phyloP scores from a whole-genome alignment of 2,113 vertebrate genomes.

The Ancistrus triradiatus region DNA sequence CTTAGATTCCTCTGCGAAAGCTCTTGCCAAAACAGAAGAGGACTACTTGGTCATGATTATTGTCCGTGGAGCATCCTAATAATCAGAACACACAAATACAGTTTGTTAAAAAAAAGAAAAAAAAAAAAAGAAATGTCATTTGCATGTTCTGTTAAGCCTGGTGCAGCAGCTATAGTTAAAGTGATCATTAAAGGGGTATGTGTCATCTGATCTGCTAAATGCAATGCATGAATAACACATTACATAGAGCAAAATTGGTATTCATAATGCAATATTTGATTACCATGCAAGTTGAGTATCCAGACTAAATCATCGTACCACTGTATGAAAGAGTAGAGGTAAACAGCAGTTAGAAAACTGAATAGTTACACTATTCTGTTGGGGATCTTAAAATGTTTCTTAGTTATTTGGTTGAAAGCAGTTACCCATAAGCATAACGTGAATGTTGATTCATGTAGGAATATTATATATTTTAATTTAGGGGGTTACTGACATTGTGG shows the following conservation, averaged over 20 bases:
- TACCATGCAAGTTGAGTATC: constrained; percentile 32
- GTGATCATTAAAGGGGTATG: constrained; percentile 24
- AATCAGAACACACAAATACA: constrained; percentile 47
- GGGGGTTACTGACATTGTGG: constrained; percentile 25
- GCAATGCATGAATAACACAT: constrained; percentile 23
- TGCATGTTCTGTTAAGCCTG: constrained; percentile 71
- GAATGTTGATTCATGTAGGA: constrained; percentile 36
- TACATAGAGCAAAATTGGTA: constrained; percentile 35
- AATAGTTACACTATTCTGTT: constrained; percentile 32
- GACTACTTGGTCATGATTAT: constrained; percentile 99
- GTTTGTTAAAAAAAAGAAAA: constrained; percentile 37
- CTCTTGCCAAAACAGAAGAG: constrained; percentile 96
- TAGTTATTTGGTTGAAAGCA: constrained; percentile 32
- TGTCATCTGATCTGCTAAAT: constrained; percentile 45
- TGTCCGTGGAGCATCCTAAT: constrained; percentile 95
- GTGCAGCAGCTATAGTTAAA: constrained; percentile 30
- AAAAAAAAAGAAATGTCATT: constrained; percentile 65
- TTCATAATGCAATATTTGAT: constrained; percentile 40
- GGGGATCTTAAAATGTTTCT: constrained; percentile 15
- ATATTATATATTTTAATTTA: constrained; percentile 35
- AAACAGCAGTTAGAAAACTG: constrained; percentile 25
- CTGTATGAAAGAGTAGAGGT: constrained; percentile 18
- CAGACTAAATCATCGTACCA: constrained; percentile 32
- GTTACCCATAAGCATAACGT: constrained; percentile 18
- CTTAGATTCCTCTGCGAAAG: constrained; percentile 96